These are phyloP conservation scores for Byasa hedistus DNA, from an alignment of 2,888 invertebrate species.

Conservation along the genomic window DNA sequence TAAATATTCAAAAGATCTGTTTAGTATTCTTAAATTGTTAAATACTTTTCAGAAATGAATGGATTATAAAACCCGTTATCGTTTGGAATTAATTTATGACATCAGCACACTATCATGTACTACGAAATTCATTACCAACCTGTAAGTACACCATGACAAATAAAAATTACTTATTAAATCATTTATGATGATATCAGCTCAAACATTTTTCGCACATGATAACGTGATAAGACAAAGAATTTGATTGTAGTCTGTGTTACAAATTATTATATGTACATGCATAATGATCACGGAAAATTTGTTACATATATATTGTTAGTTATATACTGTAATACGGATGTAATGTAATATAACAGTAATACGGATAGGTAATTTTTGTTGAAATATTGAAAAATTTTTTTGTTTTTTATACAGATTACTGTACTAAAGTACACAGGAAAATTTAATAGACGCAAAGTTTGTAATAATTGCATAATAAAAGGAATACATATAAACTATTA, in stretches of 20 bases:
- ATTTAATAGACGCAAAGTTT: too few species aligned
- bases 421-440: too few species aligned
- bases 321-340: too few species aligned
- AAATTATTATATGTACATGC: neutral
- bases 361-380: too few species aligned
- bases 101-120: neutral
- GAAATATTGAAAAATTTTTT: too few species aligned
- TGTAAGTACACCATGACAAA: neutral
- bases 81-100: neutral
- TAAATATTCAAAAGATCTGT: neutral
- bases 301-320: neutral
- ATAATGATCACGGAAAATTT: neutral
- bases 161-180: neutral
- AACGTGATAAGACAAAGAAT: neutral
- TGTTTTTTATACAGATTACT: too few species aligned
- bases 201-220: neutral
- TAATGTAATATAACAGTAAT: too few species aligned
- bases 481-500: too few species aligned
- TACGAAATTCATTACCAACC: neutral
- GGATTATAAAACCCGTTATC: neutral
- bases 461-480: too few species aligned
- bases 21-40: neutral
- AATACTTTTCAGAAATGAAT: neutral
- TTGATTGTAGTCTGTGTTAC: neutral
- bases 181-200: neutral